These are phyloP conservation scores for Andricus curvator DNA, from an alignment of 2,888 invertebrate genomes.

Conservation along the genomic window DNA sequence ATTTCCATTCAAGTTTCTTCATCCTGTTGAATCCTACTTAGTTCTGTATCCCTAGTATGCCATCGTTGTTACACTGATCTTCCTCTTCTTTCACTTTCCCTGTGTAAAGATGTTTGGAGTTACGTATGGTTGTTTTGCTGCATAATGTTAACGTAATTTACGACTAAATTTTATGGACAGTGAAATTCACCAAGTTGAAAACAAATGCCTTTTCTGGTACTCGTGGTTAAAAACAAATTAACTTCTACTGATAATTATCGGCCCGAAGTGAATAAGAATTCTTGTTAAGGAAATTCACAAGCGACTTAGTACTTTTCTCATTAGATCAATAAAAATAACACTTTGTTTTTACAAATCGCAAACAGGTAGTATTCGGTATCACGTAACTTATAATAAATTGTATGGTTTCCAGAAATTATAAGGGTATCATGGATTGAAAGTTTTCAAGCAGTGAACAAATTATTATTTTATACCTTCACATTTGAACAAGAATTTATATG, in stretches of 20 bases:
- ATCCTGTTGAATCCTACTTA: constrained; percentile 6
- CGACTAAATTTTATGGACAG: constrained; percentile 15
- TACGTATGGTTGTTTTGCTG: constrained; percentile 6
- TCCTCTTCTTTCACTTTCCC: constrained; percentile 28
- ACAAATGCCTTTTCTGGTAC: not conserved
- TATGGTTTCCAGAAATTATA: no score
- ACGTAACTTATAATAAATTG: no score
- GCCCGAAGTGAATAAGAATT: not conserved
- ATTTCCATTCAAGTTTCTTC: constrained; percentile 29
- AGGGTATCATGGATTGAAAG: no score
- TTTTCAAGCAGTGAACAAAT: no score
- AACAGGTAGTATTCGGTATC: no score
- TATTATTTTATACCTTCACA: no score
- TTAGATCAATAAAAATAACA: no score
- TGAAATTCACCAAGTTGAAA: not conserved
- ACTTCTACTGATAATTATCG: not conserved
- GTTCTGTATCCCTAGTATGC: not conserved
- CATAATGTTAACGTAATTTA: constrained; percentile 10
- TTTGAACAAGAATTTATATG: not conserved
- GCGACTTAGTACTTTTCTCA: no score
- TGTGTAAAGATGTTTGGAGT: constrained; percentile 27
- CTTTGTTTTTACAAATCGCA: no score
- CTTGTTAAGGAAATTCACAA: not conserved
- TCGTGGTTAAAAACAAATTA: not conserved
- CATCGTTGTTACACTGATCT: not conserved